phyloP scores from a whole-genome alignment of 2,113 vertebrate genomes.

The Pristiophorus japonicus region DNA sequence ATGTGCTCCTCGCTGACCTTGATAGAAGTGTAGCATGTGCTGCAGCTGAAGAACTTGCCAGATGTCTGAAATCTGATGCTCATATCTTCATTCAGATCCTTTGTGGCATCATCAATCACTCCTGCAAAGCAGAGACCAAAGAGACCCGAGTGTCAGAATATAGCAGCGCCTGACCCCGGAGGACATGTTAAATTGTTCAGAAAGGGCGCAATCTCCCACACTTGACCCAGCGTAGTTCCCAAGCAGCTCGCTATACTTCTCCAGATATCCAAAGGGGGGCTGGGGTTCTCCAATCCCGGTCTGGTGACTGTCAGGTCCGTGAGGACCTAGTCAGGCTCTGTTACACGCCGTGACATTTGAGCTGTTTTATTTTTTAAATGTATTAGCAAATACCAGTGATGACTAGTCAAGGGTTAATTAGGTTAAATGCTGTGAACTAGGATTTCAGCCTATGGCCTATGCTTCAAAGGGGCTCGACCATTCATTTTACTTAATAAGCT shows the following conservation, averaged over 20 bases:
- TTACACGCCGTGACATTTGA: background rate
- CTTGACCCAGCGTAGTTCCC: background rate
- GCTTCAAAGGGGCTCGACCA: background rate
- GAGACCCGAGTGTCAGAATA: background rate
- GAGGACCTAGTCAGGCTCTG: background rate
- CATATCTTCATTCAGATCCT: background rate
- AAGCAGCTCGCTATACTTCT: background rate
- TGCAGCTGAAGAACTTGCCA: background rate
- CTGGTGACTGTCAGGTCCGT: background rate
- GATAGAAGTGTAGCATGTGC: background rate
- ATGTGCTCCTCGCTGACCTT: background rate
- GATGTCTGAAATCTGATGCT: constrained; percentile 13
- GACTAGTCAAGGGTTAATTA: constrained; percentile 13
- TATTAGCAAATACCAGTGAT: background rate
- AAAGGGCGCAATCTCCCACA: background rate
- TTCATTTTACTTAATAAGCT: background rate
- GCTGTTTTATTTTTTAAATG: background rate
- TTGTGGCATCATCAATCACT: background rate
- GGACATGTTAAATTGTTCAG: background rate
- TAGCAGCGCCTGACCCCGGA: background rate
- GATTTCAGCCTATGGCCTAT: background rate
- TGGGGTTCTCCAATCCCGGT: background rate
- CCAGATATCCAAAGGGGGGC: background rate
- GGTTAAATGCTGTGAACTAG: background rate
- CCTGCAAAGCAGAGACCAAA: background rate